phyloP scores from a whole-genome alignment of 2,888 invertebrate genomes.

The Hydrotaea diabolus region DNA sequence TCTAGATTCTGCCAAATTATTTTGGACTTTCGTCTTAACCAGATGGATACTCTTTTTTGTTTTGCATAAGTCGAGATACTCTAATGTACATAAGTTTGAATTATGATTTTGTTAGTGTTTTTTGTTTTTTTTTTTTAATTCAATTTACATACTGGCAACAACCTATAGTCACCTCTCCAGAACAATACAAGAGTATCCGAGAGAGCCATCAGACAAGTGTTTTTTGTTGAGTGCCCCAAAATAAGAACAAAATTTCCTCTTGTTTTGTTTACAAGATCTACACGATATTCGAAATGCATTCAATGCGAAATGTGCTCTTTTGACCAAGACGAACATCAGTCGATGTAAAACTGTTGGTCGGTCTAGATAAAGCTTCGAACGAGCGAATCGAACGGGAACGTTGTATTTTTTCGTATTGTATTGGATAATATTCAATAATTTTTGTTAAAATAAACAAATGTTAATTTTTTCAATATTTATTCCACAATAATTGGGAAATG shows the following conservation, averaged over 20 bases:
- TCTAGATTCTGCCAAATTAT: no score
- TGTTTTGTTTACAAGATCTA: not conserved
- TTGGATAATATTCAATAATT: constrained; percentile 49
- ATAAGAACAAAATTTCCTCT: not conserved
- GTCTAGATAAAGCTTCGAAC: constrained; percentile 34
- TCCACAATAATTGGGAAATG: constrained; percentile 46
- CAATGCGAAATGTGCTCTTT: constrained; percentile 36
- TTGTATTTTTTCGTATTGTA: not conserved
- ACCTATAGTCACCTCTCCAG: no score
- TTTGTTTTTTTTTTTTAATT: no score
- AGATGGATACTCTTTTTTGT: no score
- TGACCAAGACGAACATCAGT: constrained; percentile 59
- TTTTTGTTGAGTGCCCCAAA: constrained; percentile 41
- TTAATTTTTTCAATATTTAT: constrained; percentile 51
- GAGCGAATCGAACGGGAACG: not conserved
- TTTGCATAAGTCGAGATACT: no score
- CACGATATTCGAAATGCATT: constrained; percentile 55
- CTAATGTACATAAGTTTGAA: not conserved
- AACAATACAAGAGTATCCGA: not conserved
- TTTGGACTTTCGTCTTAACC: no score
- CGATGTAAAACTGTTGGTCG: constrained; percentile 62
- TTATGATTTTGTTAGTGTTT: no score
- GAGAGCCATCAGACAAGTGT: constrained; percentile 53
- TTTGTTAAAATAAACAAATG: constrained; percentile 51
- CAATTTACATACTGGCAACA: no score